Evolutionary conservation across 2,113 vertebrate genomes (phyloP), one percentile per base, ranked within the genome.

Genomic region (Apistogramma diplotaenia): DNA sequence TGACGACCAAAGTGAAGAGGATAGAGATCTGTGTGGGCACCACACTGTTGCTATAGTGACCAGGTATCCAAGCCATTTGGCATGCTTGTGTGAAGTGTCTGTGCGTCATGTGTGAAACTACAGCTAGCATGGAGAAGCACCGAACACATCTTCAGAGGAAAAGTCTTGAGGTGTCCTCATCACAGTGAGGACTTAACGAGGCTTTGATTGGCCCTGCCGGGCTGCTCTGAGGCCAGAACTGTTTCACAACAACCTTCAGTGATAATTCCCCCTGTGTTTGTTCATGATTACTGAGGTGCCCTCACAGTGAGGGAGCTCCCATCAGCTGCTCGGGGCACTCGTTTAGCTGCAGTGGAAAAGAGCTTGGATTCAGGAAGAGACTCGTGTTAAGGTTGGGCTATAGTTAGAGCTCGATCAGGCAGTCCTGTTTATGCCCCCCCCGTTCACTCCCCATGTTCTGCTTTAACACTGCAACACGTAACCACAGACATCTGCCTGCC

Each of bases 1-100:
- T 91, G 78, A 86, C 37, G 58, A 92, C 90, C 70, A 58, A 73
- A 73, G 74, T 56, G 71, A 79, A 87, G 78, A 87, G 81, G 74
- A 84, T 76, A 43, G 72, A 81, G 56, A 76, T 80, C 8, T 83
- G 80, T 85, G 89, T 86, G 88, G 91, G 88, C 18, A 9, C 78
- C 62, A 80, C 21, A 9, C 27, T 51, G 83, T 90, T 89, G 58
- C 88, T 37, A n/a, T 79, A 37, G 83, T 29, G 8, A 91, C 85
- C 79, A 90, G 90, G 91, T 92, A 87, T 85, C 79, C 58, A 82
- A 78, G 84, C 82, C 82, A 79, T 37, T 82, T 46, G 55, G 56
- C 71, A 25, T 62, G 43, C 82, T 72, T 58, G 67, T 71, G 76
- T 79, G 57, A 83, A 89, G 89, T 82, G 74, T 25, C 40, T 72